These are phyloP conservation scores for Salvelinus alpinus DNA, from an alignment of 2,113 vertebrate genomes.

Conservation along the genomic window DNA sequence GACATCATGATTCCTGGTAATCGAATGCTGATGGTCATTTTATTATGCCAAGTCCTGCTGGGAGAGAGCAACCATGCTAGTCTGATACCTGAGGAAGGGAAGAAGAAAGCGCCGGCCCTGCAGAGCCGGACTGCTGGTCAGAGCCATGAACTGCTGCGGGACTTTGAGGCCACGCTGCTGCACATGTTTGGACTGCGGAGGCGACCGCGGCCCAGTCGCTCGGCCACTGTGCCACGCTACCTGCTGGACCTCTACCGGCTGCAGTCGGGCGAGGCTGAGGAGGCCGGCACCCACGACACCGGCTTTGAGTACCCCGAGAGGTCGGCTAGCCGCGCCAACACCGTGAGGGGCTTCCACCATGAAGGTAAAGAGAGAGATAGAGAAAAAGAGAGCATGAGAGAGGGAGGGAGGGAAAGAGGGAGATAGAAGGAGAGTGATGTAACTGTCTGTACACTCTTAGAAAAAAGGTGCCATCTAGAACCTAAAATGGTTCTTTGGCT, in stretches of 20 bases:
- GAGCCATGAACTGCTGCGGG: constrained; percentile 96
- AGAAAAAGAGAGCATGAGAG: not conserved
- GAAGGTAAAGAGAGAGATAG: constrained; percentile 79
- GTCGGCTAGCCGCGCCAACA: constrained; percentile 94
- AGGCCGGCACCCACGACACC: constrained; percentile 77
- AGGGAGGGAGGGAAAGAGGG: too few relatives aligned
- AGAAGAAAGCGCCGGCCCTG: constrained; percentile 91
- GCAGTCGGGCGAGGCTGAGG: constrained; percentile 93
- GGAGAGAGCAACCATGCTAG: constrained; percentile 97
- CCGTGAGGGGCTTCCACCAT: constrained; percentile 97
- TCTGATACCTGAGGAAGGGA: constrained; percentile 96
- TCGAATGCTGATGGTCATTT: constrained; percentile 99
- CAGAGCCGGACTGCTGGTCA: constrained; percentile 86
- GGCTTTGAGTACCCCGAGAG: constrained; percentile 91
- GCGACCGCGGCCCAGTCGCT: constrained; percentile 89
- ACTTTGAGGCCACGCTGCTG: constrained; percentile 97
- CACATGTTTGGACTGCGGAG: constrained; percentile 97
- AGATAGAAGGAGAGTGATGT: too few relatives aligned
- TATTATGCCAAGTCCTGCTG: constrained; percentile 99
- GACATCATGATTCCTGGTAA: constrained; percentile 99
- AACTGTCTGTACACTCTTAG: too few relatives aligned
- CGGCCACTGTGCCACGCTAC: constrained; percentile 88
- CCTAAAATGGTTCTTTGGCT: too few relatives aligned
- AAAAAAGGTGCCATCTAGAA: too few relatives aligned
- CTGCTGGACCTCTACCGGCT: constrained; percentile 96